These are phyloP conservation scores for Bombus confusus DNA, from an alignment of 1,140 invertebrate species.

Conservation along the genomic window DNA sequence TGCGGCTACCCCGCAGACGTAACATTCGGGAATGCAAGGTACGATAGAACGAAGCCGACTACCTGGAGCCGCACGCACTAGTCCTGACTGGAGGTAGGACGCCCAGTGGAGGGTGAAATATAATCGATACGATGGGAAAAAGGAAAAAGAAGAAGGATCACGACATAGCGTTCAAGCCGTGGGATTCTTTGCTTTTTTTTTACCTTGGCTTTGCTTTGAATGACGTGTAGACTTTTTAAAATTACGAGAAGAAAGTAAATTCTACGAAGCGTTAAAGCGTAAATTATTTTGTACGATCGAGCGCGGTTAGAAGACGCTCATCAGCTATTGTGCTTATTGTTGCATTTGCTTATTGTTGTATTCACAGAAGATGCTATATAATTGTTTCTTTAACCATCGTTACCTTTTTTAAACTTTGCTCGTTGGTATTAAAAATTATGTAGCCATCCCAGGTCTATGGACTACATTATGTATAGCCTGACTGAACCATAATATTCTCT, in stretches of 20 bases:
- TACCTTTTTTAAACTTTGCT: no score
- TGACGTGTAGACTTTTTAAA: background rate
- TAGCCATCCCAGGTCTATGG: background rate
- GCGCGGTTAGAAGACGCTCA: background rate
- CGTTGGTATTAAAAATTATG: background rate
- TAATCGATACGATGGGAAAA: slow-evolving; percentile 1
- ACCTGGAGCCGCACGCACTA: slow-evolving; percentile 67
- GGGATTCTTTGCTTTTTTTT: slow-evolving; percentile 1
- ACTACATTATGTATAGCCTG: background rate
- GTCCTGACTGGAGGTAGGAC: background rate
- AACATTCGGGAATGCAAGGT: slow-evolving; percentile 60
- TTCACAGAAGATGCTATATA: no score
- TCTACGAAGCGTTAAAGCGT: background rate
- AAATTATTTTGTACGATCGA: background rate
- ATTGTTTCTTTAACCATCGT: no score
- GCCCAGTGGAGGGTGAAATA: background rate
- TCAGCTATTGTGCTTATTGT: background rate
- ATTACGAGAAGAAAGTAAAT: background rate
- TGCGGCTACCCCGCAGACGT: slow-evolving; percentile 19
- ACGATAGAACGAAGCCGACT: slow-evolving; percentile 53
- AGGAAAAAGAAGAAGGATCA: background rate
- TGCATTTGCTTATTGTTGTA: background rate
- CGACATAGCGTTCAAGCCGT: background rate
- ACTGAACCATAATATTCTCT: background rate
- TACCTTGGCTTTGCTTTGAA: background rate